Percentiles rank a stretch among this genome's conserved stretches.
Evolutionary conservation across 1,140 invertebrate genomes (phyloP).

Genomic region (Papilio polyxenes): DNA sequence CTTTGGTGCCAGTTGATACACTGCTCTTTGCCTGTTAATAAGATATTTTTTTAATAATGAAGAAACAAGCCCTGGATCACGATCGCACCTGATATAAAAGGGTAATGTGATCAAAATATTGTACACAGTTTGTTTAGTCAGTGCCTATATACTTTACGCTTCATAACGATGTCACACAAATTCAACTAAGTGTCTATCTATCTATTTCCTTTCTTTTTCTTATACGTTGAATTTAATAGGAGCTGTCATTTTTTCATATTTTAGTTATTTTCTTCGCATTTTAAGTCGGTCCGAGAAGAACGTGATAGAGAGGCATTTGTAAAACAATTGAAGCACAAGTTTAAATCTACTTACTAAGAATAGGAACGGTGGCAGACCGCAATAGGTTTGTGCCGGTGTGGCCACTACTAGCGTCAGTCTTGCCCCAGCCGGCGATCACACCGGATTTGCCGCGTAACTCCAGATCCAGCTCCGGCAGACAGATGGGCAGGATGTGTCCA

Average conservation of each 20-base stretch:
- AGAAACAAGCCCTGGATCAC: not conserved
- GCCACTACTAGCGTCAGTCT: conserved; percentile 87
- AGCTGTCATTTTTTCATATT: not conserved
- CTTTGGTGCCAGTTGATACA: conserved; percentile 90
- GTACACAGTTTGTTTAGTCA: not conserved
- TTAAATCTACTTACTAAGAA: conserved; percentile 83
- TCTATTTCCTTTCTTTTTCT: not conserved
- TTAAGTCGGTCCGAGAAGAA: not conserved
- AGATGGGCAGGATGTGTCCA: conserved; percentile 90
- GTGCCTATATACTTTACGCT: not conserved
- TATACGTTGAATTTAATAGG: not conserved
- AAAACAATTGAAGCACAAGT: not conserved
- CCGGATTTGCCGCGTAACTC: conserved; percentile 82
- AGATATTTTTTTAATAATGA: conserved; percentile 30
- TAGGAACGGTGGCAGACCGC: conserved; percentile 89
- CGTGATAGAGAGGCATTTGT: not conserved
- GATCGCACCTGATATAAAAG: too few relatives aligned
- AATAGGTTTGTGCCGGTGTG: conserved; percentile 90
- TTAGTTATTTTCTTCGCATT: not conserved
- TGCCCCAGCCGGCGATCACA: conserved; percentile 93
- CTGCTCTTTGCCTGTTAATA: conserved; percentile 82
- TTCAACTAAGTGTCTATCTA: too few relatives aligned
- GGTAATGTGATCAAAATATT: not conserved
- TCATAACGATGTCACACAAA: too few relatives aligned
- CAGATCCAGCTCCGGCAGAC: conserved; percentile 84